Conservation (phyloP, 1,140 invertebrate species). For the Trachymyrmex cornetzi region DNA sequence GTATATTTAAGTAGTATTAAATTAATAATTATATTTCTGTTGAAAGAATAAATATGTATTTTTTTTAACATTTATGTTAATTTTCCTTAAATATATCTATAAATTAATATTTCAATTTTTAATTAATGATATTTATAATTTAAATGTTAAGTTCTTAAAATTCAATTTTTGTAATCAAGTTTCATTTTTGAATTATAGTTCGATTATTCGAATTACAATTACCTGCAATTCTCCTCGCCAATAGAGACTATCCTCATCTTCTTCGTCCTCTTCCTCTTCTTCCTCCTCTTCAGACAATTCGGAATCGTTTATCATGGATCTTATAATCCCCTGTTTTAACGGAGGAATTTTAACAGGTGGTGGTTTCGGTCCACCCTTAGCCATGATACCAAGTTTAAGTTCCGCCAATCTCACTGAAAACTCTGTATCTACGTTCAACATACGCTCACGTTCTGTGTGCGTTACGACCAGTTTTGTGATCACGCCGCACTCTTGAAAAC, state of each 20-base stretch:
- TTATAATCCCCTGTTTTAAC: slow-evolving; percentile 56
- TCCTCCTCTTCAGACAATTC: slow-evolving; percentile 10
- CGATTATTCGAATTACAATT: slow-evolving; percentile 12
- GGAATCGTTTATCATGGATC: background rate
- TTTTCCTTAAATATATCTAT: background rate
- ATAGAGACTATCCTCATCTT: slow-evolving; percentile 86
- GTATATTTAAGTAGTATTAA: background rate
- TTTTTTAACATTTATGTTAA: background rate
- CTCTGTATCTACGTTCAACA: slow-evolving; percentile 90
- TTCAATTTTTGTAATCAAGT: background rate
- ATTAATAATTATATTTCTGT: slow-evolving; percentile 24
- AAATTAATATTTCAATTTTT: slow-evolving; percentile 1
- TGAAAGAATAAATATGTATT: background rate
- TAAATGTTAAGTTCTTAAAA: slow-evolving; percentile 16
- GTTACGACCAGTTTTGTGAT: slow-evolving; percentile 89
- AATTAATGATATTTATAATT: slow-evolving; percentile 5
- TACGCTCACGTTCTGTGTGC: slow-evolving; percentile 66
- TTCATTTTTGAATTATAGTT: slow-evolving; percentile 59
- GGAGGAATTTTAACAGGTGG: slow-evolving; percentile 76
- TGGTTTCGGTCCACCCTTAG: slow-evolving; percentile 80
- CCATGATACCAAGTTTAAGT: slow-evolving; percentile 87
- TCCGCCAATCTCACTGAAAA: slow-evolving; percentile 89
- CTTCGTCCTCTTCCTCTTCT: slow-evolving; percentile 71
- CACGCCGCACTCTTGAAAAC: slow-evolving; percentile 91
- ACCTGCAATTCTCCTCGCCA: slow-evolving; percentile 88